phyloP scores from a whole-genome alignment of 2,113 vertebrate species.

The Gila orcuttii region DNA sequence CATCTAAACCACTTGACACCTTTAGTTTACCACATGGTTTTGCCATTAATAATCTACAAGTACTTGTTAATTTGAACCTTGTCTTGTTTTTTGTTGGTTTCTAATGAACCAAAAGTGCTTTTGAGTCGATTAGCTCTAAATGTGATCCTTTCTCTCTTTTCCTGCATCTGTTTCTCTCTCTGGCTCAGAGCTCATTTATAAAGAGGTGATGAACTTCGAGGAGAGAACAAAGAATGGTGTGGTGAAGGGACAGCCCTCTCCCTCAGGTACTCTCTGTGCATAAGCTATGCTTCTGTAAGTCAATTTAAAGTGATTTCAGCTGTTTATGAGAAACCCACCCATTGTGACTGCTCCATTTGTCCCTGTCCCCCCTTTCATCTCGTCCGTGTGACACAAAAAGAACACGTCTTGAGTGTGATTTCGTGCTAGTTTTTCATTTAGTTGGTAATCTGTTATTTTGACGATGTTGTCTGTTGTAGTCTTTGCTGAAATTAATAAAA shows the following conservation, averaged over 20 bases:
- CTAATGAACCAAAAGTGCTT: neutral
- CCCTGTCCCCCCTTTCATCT: constrained; percentile 35
- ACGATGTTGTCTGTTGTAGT: neutral
- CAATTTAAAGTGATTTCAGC: constrained; percentile 74
- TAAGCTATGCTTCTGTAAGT: constrained; percentile 84
- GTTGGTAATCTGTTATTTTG: neutral
- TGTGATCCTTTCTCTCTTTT: constrained; percentile 58
- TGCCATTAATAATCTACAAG: neutral
- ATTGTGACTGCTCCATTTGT: constrained; percentile 42
- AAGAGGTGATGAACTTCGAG: constrained; percentile 99
- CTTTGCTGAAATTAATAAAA: neutral
- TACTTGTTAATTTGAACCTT: neutral
- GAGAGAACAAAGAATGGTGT: constrained; percentile 99
- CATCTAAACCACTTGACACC: neutral
- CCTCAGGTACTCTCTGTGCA: constrained; percentile 99
- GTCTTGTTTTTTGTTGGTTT: neutral
- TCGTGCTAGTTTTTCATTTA: neutral
- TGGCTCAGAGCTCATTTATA: constrained; percentile 96
- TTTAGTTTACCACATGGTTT: neutral
- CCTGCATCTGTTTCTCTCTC: neutral
- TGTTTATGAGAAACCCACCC: constrained; percentile 65
- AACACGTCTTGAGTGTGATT: neutral
- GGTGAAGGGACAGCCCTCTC: constrained; percentile 99
- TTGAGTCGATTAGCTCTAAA: neutral
- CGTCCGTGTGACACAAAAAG: constrained; percentile 13